Evolutionary conservation across 2,113 vertebrate species (phyloP).

Genomic region (Sorex araneus): DNA sequence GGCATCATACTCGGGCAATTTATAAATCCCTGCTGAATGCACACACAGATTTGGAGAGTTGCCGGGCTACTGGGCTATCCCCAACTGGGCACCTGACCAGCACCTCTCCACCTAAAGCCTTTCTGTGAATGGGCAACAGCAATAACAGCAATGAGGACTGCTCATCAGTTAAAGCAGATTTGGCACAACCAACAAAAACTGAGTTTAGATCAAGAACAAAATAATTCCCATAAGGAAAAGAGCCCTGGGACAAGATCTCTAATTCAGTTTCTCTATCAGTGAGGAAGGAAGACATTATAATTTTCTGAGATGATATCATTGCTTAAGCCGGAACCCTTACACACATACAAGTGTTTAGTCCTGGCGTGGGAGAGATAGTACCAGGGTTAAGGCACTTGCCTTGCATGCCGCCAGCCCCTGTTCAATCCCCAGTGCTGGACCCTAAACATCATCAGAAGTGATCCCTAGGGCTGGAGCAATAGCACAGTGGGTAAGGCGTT

Average conservation of each 20-base stretch:
- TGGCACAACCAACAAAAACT: not conserved
- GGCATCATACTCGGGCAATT: not conserved
- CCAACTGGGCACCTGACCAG: too few relatives aligned
- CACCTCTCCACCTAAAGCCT: not conserved
- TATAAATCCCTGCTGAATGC: not conserved
- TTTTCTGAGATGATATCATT: not conserved
- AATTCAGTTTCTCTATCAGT: constrained; percentile 35
- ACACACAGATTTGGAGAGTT: too few relatives aligned
- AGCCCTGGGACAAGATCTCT: not conserved
- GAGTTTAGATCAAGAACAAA: constrained; percentile 10
- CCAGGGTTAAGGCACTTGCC: too few relatives aligned
- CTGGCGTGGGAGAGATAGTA: too few relatives aligned
- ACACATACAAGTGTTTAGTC: too few relatives aligned
- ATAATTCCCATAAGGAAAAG: not conserved
- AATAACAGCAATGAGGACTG: not conserved
- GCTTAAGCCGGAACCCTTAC: not conserved
- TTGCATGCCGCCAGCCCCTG: too few relatives aligned
- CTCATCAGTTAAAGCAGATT: not conserved
- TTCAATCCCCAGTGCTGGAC: too few relatives aligned
- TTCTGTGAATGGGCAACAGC: not conserved
- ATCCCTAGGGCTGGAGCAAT: too few relatives aligned
- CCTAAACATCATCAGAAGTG: too few relatives aligned
- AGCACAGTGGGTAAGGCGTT: too few relatives aligned
- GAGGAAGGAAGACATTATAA: not conserved
- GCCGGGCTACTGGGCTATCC: too few relatives aligned